Percentiles rank a stretch among this genome's conserved stretches.
These are phyloP conservation scores for Spinibarbus caldwelli DNA, from an alignment of 2,797 vertebrate genomes.

Conservation along the genomic window DNA sequence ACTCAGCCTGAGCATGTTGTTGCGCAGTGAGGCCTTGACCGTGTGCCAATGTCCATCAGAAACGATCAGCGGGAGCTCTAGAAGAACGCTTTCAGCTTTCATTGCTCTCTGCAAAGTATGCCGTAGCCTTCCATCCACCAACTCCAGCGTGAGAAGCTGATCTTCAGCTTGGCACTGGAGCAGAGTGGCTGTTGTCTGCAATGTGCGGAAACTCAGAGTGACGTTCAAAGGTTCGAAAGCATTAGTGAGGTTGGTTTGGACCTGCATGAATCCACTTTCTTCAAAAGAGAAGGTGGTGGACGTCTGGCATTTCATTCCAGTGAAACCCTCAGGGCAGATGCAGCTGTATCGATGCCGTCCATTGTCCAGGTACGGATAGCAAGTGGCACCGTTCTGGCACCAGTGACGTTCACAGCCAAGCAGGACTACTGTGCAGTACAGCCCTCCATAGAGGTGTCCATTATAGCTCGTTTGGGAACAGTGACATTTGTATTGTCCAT, in stretches of 20 bases:
- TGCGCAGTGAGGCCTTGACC: slow-evolving; percentile 79
- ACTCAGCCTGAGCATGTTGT: slow-evolving; percentile 73
- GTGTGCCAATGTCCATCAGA: slow-evolving; percentile 87
- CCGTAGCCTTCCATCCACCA: slow-evolving; percentile 78
- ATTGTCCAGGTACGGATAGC: slow-evolving; percentile 79
- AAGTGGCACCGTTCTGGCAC: slow-evolving; percentile 86
- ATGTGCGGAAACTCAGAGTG: slow-evolving; percentile 85
- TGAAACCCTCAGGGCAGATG: slow-evolving; percentile 83
- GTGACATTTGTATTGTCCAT: slow-evolving; percentile 82
- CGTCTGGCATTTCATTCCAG: slow-evolving; percentile 79
- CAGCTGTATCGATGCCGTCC: slow-evolving; percentile 80
- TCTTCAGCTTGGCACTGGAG: slow-evolving; percentile 75
- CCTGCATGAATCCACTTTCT: slow-evolving; percentile 78
- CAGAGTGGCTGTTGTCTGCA: slow-evolving; percentile 74
- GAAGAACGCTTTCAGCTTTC: slow-evolving; percentile 58
- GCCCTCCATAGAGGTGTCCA: slow-evolving; percentile 82
- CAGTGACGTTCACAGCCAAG: slow-evolving; percentile 79
- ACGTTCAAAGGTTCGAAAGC: slow-evolving; percentile 73
- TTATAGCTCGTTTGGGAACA: slow-evolving; percentile 77
- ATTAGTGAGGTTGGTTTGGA: slow-evolving; percentile 67
- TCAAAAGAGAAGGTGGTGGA: slow-evolving; percentile 87
- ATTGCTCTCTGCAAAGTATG: slow-evolving; percentile 71
- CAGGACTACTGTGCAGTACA: slow-evolving; percentile 83
- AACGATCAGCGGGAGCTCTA: slow-evolving; percentile 75
- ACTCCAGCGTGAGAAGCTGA: slow-evolving; percentile 78